phyloP scores from a whole-genome alignment of 2,797 vertebrate species.

The Mionectes olivaceus region DNA sequence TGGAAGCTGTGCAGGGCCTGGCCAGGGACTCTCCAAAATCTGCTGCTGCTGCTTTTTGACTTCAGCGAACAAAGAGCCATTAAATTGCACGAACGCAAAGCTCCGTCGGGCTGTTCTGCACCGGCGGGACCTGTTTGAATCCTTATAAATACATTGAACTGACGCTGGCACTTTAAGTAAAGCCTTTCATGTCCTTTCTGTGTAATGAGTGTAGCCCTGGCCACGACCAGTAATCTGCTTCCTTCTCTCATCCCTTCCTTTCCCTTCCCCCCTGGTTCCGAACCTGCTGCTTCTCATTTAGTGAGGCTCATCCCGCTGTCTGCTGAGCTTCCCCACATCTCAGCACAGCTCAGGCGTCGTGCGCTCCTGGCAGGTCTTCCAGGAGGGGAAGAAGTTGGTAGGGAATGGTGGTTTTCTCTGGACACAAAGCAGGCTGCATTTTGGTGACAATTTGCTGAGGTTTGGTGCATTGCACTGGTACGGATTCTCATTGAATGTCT shows the following conservation, averaged over 20 bases:
- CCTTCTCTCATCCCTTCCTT: slow-evolving; percentile 11
- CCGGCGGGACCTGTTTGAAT: neutral
- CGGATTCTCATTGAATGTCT: neutral
- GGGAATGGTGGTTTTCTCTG: neutral
- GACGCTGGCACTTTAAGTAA: slow-evolving; percentile 26
- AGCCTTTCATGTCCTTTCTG: slow-evolving; percentile 58
- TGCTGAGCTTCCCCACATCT: neutral
- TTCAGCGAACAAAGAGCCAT: neutral
- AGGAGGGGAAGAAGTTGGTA: neutral
- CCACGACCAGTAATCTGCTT: slow-evolving; percentile 5
- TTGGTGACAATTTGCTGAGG: neutral
- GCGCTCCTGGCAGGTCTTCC: neutral
- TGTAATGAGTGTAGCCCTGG: neutral
- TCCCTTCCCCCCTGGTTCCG: neutral
- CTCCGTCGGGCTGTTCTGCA: neutral
- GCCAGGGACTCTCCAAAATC: neutral
- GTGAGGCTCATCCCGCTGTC: neutral
- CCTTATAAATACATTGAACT: slow-evolving; percentile 23
- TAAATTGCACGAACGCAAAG: neutral
- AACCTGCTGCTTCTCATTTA: slow-evolving; percentile 3
- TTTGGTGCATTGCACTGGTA: neutral
- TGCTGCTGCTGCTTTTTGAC: neutral
- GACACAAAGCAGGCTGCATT: neutral
- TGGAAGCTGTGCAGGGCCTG: neutral
- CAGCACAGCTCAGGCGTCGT: neutral